phyloP scores from a whole-genome alignment of 2,797 vertebrate genomes.

The Argyrosomus regius region DNA sequence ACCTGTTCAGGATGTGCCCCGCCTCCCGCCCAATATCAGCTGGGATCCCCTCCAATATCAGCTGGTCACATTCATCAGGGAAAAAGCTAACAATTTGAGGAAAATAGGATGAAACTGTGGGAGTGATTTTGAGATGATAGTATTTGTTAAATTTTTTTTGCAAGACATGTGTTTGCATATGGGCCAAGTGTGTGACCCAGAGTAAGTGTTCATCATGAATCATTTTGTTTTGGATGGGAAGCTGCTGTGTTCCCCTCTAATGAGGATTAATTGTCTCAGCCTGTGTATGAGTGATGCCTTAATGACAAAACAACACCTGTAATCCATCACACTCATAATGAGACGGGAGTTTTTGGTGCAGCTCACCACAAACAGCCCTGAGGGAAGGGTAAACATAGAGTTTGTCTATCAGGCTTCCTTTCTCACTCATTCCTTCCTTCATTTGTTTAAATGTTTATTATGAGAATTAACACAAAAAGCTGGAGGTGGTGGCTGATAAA shows the following conservation, averaged over 20 bases:
- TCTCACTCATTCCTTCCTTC: no score
- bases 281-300: background rate
- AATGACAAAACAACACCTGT: background rate
- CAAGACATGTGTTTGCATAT: background rate
- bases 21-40: no score
- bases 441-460: no score
- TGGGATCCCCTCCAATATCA: no score
- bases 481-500: no score
- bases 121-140: background rate
- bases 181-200: background rate
- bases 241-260: background rate
- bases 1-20: no score
- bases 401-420: no score
- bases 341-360: background rate
- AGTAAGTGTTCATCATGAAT: background rate
- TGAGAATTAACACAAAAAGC: no score
- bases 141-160: background rate
- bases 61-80: no score
- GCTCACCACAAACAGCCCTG: no score
- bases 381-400: no score
- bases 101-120: background rate
- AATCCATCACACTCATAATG: background rate
- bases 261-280: background rate
- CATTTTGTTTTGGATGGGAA: background rate
- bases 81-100: background rate